Evolutionary conservation across 2,888 invertebrate species (phyloP).

Genomic region (Brenthis ino): DNA sequence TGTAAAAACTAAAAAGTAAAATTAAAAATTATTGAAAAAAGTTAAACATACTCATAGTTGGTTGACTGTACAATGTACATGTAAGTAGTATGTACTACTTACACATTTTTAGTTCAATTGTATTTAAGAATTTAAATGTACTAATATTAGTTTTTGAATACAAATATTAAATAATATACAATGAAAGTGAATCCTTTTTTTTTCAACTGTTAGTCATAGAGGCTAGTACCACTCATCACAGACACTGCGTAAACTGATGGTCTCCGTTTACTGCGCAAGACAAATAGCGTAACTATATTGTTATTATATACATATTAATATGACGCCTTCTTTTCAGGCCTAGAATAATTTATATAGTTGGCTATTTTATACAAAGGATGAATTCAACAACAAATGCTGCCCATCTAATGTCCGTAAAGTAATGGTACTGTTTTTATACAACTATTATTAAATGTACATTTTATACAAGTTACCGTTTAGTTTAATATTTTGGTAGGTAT

Average conservation of each 20-base stretch:
- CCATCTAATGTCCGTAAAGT: constrained; percentile 59
- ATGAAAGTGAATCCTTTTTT: no score
- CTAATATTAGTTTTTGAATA: constrained; percentile 6
- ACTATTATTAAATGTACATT: constrained; percentile 68
- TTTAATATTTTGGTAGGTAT: constrained; percentile 76
- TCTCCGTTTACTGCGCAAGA: background rate
- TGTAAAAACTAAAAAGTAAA: constrained; percentile 14
- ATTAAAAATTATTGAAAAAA: constrained; percentile 7
- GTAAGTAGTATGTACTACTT: background rate
- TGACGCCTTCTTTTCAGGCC: constrained; percentile 63
- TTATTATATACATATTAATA: constrained; percentile 9
- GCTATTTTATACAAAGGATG: constrained; percentile 68
- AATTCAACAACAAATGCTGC: constrained; percentile 68
- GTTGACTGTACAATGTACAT: background rate
- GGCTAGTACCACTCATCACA: no score
- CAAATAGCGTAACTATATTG: background rate
- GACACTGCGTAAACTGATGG: no score
- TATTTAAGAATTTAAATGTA: background rate
- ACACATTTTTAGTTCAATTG: background rate
- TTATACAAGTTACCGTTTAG: constrained; percentile 82
- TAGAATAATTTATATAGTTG: constrained; percentile 69
- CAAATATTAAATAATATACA: no score
- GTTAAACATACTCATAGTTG: background rate
- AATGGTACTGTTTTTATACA: constrained; percentile 77
- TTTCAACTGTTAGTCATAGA: no score